phyloP scores from a whole-genome alignment of 2,797 vertebrate genomes.

The Halcyon badia region DNA sequence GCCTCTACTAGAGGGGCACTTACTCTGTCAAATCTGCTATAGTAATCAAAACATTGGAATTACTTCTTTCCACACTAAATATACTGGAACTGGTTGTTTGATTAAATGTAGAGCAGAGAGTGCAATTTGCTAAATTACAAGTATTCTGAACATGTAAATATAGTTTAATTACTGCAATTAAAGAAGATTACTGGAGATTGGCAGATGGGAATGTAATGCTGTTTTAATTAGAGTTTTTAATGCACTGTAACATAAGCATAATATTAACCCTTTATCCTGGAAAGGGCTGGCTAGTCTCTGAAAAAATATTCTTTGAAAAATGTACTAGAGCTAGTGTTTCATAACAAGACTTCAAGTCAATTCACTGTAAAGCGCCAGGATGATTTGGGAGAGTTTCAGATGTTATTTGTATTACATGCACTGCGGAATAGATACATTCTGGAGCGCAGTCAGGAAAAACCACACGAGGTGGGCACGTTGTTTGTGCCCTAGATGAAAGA shows the following conservation, averaged over 20 bases:
- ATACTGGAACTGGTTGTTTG: conserved; percentile 93
- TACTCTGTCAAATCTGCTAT: conserved; percentile 95
- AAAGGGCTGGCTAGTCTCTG: conserved; percentile 89
- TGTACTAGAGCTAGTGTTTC: conserved; percentile 68
- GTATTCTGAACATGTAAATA: conserved; percentile 99
- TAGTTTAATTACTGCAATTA: conserved; percentile 99
- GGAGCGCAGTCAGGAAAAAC: background rate
- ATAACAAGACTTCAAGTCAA: conserved; percentile 54
- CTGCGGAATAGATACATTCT: conserved; percentile 4
- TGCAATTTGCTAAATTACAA: conserved; percentile 99
- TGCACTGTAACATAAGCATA: conserved; percentile 99
- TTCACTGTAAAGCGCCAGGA: conserved; percentile 10
- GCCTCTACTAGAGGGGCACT: conserved; percentile 97
- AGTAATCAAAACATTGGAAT: conserved; percentile 99
- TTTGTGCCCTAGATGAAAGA: background rate
- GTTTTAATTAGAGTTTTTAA: conserved; percentile 99
- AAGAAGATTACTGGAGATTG: conserved; percentile 99
- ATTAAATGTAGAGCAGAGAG: conserved; percentile 99
- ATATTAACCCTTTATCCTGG: conserved; percentile 98
- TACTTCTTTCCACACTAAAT: conserved; percentile 94
- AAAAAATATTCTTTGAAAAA: conserved; percentile 80
- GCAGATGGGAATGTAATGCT: conserved; percentile 99
- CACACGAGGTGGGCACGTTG: background rate
- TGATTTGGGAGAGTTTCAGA: conserved; percentile 20
- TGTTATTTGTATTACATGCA: conserved; percentile 19